Evolutionary conservation across 2,888 invertebrate genomes (phyloP), one percentile per base, ranked within the genome.

Genomic region (Drosophila cracens): DNA sequence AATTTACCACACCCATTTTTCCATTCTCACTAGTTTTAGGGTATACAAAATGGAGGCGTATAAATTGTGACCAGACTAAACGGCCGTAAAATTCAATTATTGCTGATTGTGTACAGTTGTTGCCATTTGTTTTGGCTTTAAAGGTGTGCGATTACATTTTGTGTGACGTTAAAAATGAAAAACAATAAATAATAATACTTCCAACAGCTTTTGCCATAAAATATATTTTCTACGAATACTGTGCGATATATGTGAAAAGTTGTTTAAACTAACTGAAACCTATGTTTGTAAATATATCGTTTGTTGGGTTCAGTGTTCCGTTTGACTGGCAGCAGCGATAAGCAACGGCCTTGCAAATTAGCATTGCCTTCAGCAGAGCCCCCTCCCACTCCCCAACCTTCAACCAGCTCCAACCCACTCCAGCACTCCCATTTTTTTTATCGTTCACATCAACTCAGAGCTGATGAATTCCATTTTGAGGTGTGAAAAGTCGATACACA

Each of bases 341-440:
- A 79, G 72, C 76, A 81, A 87, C 88, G 84, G 63, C 84, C 84
- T 85, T 85, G 86, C 77, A 70, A 87, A 87, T 85, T 81, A 87
- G 83, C 84, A 82, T 66, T 76, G 77, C 79, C 71, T 60, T 54
- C 54, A 49, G 54, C 54, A 25, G n/a, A 27, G 36, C 46, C 13
- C 49, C 31, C 57, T 3, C 16, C 2, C 10, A 43, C 11, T n/a
- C 33, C 2, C 11, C 25, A 11, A 7, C 16, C 38, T 38, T 36
- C 29, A n/a, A 38, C 29, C 38, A 16, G 4, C 31, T n/a, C 61
- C 21, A 31, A 13, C 10, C 36, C 38, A 38, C 21, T 4, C 5
- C 61, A 40, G 46, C 71, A 70, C 33, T 62, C 54, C 54, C 54
- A 54, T 60, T 74, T 66, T 74, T 66, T 79, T 83, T 77, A 71